Conservation (phyloP, 2,797 vertebrate species). For the Silurus aristotelis region DNA sequence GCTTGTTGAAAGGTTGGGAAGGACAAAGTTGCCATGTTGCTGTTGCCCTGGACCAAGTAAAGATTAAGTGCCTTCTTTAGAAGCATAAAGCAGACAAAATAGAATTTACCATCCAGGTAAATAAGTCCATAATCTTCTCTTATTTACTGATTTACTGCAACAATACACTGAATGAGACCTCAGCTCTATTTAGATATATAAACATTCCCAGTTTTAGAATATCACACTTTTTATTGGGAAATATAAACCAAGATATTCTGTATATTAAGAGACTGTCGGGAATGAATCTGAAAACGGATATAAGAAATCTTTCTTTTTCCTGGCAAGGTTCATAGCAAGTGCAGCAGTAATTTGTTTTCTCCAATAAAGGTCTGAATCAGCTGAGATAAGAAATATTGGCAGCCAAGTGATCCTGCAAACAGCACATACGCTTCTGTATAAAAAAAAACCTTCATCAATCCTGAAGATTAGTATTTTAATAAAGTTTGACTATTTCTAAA, state of each 20-base stretch:
- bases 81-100: constrained; percentile 23
- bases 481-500: background rate
- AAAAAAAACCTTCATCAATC: background rate
- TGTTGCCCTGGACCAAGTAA: constrained; percentile 20
- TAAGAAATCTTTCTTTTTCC: constrained; percentile 2
- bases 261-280: background rate
- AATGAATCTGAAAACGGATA: constrained; percentile 14
- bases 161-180: background rate
- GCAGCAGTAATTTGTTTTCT: constrained; percentile 44
- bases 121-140: constrained; percentile 8
- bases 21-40: constrained; percentile 36
- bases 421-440: background rate
- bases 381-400: constrained; percentile 18
- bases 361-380: constrained; percentile 39
- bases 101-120: constrained; percentile 5
- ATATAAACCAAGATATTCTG: background rate
- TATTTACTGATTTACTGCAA: constrained; percentile 17
- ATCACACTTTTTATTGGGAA: background rate
- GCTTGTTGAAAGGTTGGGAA: constrained; percentile 22
- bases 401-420: background rate
- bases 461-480: constrained; percentile 3
- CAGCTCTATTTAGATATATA: background rate
- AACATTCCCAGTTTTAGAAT: background rate
- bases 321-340: constrained; percentile 31
- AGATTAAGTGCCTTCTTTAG: constrained; percentile 40